Evolutionary conservation across 35 echinoderm and acorn worm species (phyloP), one percentile per base, ranked within the genome.

Genomic region (Ophiothrix spiculata): DNA sequence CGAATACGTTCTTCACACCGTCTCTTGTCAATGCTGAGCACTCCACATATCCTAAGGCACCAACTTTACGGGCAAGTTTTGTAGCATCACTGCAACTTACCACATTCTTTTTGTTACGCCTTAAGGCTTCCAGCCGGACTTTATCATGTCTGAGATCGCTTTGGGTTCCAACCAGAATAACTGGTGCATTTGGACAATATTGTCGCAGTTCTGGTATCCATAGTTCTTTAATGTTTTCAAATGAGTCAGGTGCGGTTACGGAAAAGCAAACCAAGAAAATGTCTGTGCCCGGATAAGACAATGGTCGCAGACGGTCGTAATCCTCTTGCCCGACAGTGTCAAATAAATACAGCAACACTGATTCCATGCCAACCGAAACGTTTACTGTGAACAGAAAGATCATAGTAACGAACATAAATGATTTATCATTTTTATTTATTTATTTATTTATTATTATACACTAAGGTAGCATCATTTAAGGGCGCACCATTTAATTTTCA

Each of bases 311-410:
- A 23, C 89, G 75, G 56, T 91, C 89, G 74, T 91, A 91, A 63
- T 91, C 89, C 33, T 91, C 83, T 77, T 91, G 42, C 80, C 76
- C 94, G 31, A 91, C 94, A 73, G 94, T 97, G 87, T 97, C 94
- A 84, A 85, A 97, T 87, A 97, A 79, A 75, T 85, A 85, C 36
- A 97, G 46, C 56, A 89, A 90, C 12, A 93, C 87, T 74, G 90
- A 87, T 46, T 81, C 80, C 39, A 84, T 75, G 81, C 90, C 84
- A 64, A 90, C 90, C 80, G 90, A 87, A 23, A 97, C 94, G 63
- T 90, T 93, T 12, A 89, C 94, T 84, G 32, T 64, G 36, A 35
- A 33, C 11, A 29, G 37, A 80, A 21, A 16, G 42, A 38, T n/a
- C n/a, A n/a, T n/a, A n/a, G n/a, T n/a, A n/a, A n/a, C n/a, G n/a